Base-by-base conservation (phyloP, 2,797 vertebrate genomes). In the Miichthys miiuy region DNA sequence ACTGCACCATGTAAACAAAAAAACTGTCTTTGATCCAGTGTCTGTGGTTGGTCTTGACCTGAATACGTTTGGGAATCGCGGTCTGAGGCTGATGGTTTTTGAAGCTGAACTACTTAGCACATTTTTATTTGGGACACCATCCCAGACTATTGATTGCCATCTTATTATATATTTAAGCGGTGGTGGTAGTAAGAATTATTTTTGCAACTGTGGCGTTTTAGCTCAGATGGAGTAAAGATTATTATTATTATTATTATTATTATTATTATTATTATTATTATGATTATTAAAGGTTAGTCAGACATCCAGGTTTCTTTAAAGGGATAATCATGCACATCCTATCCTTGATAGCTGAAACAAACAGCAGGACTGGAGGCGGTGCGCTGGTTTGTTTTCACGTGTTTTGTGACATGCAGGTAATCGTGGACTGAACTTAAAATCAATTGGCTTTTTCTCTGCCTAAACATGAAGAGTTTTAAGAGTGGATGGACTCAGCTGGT, bases 401-500 rank as follows among this genome's bases (percentile, higher is more conserved):
- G 10, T 50, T 68, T 64, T 47, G 23, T 47, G 23, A 27, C 13
- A 51, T 60, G 67, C 21, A 27, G 17, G 41, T 3, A 82, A 58
- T 66, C 58, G 56, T 50, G 25, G 21, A 34, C 52, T 68, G 25
- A 77, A 73, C 61, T 75, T 34, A 1, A 5, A 5, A 63, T 50
- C 6, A 68, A 18, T 65, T 21, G 68, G 47, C 41, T 27, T 47
- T 73, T 55, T 17, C 60, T 47, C 11, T 51, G 23, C 54, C 48
- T 9, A 23, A 73, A 51, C 27, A 13, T 14, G 13, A 21, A 71
- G 67, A 60, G 63, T 77, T 78, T 78, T 34, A 68, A 63, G 52
- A 68, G 57, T 65, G 56, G 62, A 64, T 16, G 74, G 87, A 73
- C 89, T 78, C 86, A 89, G 86, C 83, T 88, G 88, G 80, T 42